Conservation (phyloP, 1,140 invertebrate species). For the Drosophila varians region DNA sequence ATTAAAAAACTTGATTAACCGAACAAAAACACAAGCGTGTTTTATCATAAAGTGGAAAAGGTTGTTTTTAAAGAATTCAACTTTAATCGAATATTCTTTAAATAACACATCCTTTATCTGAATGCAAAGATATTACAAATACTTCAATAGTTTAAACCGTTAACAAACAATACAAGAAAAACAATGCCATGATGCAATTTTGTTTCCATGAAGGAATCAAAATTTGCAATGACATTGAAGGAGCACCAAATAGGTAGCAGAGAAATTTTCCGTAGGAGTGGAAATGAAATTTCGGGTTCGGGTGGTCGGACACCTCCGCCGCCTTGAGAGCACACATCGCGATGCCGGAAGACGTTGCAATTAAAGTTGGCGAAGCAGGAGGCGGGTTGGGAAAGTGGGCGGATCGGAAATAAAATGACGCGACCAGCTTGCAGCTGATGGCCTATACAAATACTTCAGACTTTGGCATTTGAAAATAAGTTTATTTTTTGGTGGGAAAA, state of each 20-base stretch:
- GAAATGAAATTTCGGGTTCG: neutral
- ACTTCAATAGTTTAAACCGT: too few relatives aligned
- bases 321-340: neutral
- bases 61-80: too few relatives aligned
- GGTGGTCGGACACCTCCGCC: neutral
- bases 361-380: conserved; percentile 33
- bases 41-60: too few relatives aligned
- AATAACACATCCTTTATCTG: neutral
- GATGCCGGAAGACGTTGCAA: conserved; percentile 30
- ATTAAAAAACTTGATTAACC: too few relatives aligned
- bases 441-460: neutral
- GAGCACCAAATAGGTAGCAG: neutral
- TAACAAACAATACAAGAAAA: too few relatives aligned
- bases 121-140: neutral
- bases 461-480: neutral
- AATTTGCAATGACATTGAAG: neutral
- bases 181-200: neutral
- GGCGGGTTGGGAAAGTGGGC: conserved; percentile 11
- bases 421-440: neutral
- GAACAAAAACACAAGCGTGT: too few relatives aligned
- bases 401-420: conserved; percentile 24
- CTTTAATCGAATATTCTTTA: neutral
- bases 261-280: too few relatives aligned
- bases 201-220: neutral
- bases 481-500: neutral